These are phyloP conservation scores for Ichneumoninae sp. DNA, from an alignment of 2,888 invertebrate genomes.

Conservation along the genomic window DNA sequence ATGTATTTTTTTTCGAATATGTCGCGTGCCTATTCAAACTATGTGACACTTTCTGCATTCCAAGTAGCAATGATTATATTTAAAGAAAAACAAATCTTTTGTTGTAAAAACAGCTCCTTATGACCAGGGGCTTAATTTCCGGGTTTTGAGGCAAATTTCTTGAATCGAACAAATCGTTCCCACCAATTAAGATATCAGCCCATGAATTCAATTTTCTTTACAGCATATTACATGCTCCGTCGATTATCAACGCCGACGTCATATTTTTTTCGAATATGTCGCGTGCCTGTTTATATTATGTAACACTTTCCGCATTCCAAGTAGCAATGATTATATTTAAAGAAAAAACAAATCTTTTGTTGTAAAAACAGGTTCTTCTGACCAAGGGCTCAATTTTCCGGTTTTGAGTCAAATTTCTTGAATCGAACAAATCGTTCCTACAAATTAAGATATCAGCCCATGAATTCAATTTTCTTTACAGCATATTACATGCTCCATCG, in stretches of 20 bases:
- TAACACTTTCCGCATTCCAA: background rate
- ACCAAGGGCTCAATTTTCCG: no score
- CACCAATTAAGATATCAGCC: no score
- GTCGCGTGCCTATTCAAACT: background rate
- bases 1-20: background rate
- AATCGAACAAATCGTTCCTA: background rate
- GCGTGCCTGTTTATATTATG: background rate
- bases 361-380: background rate
- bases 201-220: no score
- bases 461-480: no score
- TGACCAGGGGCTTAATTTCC: background rate
- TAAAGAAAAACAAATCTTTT: background rate
- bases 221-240: no score
- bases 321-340: background rate
- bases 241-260: background rate
- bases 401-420: background rate
- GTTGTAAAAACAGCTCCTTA: background rate
- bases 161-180: background rate
- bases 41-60: background rate
- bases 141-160: background rate
- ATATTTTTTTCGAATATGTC: background rate
- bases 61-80: background rate
- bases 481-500: no score
- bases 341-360: background rate
- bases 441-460: no score